Evolutionary conservation across 2,113 vertebrate species (phyloP), one percentile per base, ranked within the genome.

Genomic region (Daphoenositta chrysoptera): DNA sequence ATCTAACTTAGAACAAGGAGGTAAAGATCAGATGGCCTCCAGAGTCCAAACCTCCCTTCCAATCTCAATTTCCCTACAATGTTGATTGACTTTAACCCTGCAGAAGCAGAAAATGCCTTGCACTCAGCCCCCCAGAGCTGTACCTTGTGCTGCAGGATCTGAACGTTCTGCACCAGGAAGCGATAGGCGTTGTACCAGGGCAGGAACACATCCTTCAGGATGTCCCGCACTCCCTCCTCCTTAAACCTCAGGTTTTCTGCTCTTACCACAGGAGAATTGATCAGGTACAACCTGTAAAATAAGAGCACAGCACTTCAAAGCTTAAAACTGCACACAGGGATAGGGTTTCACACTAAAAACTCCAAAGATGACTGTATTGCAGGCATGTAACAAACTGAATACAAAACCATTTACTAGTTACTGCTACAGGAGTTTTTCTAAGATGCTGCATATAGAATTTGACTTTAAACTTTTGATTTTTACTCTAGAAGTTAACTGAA

Each of bases 171-270:
- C 88, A 99, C 97, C 72, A 99, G 98, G 94, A 99, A 99, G 96
- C 99, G 99, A 83, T 99, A 99, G 3, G 99, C 99, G 1, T 99
- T 99, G 95, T 99, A 99, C 99, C 99, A 99, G 4, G 99, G 99
- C 90, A 99, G 96, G 94, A 99, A 99, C n/a, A 99, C 99, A 35
- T 99, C 99, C 96, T 99, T 99, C 81, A 99, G 96, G 76, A 99
- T 97, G 9, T 99, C 99, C 39, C 99, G 98, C 27, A 99, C 99
- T 0, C 99, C 99, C 5, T 99, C 99, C 94, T 99, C 99, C 95
- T 99, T 99, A 95, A 99, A 99, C 68, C 99, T 98, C 87, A 99
- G 97, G 90, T 99, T 99, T 93, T 99, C 99, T 65, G 99, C 99
- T 96, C 99, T 98, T 33, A 99, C 99, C 58, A 99, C 99, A 0